Percentiles rank a stretch among this genome's conserved stretches.
Evolutionary conservation across 2,888 invertebrate species (phyloP).

Genomic region (Synergus gifuensis): DNA sequence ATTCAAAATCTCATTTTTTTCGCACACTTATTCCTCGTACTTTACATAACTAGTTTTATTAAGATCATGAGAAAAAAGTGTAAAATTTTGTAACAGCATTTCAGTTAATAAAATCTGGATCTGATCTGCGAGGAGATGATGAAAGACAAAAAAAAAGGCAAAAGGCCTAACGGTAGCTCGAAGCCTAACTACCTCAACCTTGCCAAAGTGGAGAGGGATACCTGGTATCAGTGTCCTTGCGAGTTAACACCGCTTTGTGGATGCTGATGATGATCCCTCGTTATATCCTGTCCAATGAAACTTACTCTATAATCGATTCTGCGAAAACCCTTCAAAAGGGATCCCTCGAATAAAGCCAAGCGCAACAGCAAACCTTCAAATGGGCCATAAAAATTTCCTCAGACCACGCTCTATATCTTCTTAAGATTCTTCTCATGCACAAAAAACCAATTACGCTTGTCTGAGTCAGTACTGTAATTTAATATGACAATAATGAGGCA

Average conservation of each 20-base stretch:
- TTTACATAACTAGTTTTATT: too few species aligned
- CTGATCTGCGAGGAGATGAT: slow-evolving; percentile 42
- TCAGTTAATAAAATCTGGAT: too few species aligned
- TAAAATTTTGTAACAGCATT: too few species aligned
- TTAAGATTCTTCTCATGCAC: neutral
- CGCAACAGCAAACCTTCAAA: neutral
- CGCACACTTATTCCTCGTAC: too few species aligned
- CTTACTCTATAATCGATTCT: neutral
- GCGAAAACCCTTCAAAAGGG: neutral
- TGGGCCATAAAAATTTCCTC: neutral
- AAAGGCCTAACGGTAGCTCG: slow-evolving; percentile 67
- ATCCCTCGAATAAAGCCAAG: neutral
- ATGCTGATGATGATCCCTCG: neutral
- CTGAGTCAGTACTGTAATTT: neutral
- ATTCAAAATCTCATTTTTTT: too few species aligned
- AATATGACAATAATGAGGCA: neutral
- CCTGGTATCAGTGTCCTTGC: slow-evolving; percentile 54
- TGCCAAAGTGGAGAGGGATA: slow-evolving; percentile 54
- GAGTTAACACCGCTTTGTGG: slow-evolving; percentile 44
- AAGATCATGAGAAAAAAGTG: too few species aligned
- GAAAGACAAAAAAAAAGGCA: slow-evolving; percentile 56
- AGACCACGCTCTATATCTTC: neutral
- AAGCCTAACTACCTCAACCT: slow-evolving; percentile 58
- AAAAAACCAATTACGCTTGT: neutral
- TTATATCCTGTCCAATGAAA: neutral